Conservation (phyloP, 2,113 vertebrate species). For the Equus quagga region DNA sequence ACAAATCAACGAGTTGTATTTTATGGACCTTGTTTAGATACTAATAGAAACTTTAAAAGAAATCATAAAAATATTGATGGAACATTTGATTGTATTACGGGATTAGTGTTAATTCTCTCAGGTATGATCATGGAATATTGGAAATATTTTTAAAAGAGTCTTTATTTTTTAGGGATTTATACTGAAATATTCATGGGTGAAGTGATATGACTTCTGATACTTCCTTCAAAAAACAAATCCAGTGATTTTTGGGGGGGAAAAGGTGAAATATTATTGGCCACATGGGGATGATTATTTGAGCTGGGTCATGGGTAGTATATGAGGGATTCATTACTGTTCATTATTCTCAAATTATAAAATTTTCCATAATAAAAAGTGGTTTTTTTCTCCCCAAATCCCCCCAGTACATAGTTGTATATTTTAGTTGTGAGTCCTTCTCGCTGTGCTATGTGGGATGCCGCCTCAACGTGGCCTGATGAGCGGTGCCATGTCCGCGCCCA, state of each 20-base stretch:
- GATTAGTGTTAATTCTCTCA: neutral
- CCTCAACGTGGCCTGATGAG: no score
- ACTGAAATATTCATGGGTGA: neutral
- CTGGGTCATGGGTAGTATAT: neutral
- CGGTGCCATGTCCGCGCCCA: no score
- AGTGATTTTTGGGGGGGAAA: neutral
- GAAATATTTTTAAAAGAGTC: neutral
- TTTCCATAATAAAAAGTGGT: neutral
- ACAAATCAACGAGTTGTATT: neutral
- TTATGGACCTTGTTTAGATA: neutral
- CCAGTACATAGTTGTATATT: no score
- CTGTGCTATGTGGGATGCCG: no score
- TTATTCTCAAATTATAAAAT: neutral
- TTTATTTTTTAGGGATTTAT: neutral
- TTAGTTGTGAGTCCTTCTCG: no score
- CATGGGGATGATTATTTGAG: neutral
- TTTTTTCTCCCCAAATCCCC: neutral
- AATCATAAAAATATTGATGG: neutral
- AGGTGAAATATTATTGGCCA: neutral
- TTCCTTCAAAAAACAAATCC: neutral
- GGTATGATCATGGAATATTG: neutral
- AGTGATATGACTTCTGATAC: neutral
- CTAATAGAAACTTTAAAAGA: neutral
- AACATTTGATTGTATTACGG: neutral
- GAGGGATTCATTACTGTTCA: neutral